A percentile compares a stretch with the other conserved stretches of the same genome.
Conservation (phyloP, 2,888 invertebrate species). For the Drosophila paracracens region DNA sequence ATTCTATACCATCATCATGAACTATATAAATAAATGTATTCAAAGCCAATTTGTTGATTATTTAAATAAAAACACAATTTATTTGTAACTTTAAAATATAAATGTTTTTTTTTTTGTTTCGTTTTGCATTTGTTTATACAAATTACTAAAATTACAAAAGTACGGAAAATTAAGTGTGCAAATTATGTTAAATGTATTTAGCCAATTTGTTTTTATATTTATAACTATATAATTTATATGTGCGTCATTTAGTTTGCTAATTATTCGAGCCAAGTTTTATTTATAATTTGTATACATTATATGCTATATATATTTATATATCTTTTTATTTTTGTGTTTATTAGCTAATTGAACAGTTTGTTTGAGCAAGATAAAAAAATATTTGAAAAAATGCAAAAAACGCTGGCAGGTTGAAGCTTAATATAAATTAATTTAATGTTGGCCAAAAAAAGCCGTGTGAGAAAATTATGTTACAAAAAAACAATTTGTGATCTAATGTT, state of each 20-base stretch:
- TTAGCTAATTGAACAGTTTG: constrained; percentile 33
- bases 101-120: constrained; percentile 36
- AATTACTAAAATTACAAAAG: constrained; percentile 64
- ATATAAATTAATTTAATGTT: constrained; percentile 54
- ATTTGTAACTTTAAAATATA: constrained; percentile 52
- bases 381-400: constrained; percentile 62
- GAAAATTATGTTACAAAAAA: constrained; percentile 55
- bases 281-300: constrained; percentile 23
- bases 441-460: constrained; percentile 21
- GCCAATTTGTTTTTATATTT: constrained; percentile 54
- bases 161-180: constrained; percentile 44
- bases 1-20: constrained; percentile 40
- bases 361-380: constrained; percentile 38
- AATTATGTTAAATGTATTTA: constrained; percentile 48
- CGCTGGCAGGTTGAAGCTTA: constrained; percentile 75
- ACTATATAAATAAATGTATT: constrained; percentile 4
- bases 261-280: constrained; percentile 52
- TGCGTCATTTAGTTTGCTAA: constrained; percentile 35
- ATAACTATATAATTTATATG: constrained; percentile 43
- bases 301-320: not conserved
- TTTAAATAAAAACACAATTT: constrained; percentile 61
- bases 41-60: constrained; percentile 29
- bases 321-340: constrained; percentile 1
- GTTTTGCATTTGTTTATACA: constrained; percentile 59
- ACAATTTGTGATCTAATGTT: constrained; percentile 34